These are phyloP conservation scores for Cranoglanis bouderius DNA, from an alignment of 2,113 vertebrate genomes.

Conservation along the genomic window DNA sequence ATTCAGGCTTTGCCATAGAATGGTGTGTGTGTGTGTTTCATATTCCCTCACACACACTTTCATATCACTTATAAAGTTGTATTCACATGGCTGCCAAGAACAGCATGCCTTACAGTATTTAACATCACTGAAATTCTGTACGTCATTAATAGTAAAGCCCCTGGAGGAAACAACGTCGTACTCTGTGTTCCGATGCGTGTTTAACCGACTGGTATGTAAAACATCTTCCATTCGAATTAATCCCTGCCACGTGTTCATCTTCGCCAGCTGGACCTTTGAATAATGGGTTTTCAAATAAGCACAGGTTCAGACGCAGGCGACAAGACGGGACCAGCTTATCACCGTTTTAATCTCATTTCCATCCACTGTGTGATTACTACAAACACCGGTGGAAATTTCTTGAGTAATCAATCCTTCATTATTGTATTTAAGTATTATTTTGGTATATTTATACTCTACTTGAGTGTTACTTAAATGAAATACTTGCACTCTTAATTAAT, in stretches of 20 bases:
- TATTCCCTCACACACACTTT: neutral
- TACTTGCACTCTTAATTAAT: too few species aligned
- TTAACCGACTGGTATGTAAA: conserved; percentile 19
- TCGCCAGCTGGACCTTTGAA: neutral
- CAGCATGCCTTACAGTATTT: conserved; percentile 33
- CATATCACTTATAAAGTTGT: neutral
- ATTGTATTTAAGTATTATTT: neutral
- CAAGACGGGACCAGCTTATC: too few species aligned
- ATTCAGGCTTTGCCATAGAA: neutral
- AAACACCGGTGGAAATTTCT: neutral
- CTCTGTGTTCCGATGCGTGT: conserved; percentile 12
- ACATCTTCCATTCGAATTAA: neutral
- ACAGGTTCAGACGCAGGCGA: neutral
- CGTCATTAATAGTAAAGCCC: conserved; percentile 23
- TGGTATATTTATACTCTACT: too few species aligned
- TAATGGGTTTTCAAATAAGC: neutral
- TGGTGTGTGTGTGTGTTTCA: neutral
- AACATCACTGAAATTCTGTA: conserved; percentile 42
- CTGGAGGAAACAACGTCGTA: neutral
- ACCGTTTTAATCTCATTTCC: neutral
- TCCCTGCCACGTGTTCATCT: neutral
- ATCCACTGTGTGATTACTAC: neutral
- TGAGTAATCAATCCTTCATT: neutral
- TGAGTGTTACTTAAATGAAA: too few species aligned
- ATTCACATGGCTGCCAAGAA: neutral